phyloP scores from a whole-genome alignment of 2,888 invertebrate species.

The Yponomeuta evonymella region DNA sequence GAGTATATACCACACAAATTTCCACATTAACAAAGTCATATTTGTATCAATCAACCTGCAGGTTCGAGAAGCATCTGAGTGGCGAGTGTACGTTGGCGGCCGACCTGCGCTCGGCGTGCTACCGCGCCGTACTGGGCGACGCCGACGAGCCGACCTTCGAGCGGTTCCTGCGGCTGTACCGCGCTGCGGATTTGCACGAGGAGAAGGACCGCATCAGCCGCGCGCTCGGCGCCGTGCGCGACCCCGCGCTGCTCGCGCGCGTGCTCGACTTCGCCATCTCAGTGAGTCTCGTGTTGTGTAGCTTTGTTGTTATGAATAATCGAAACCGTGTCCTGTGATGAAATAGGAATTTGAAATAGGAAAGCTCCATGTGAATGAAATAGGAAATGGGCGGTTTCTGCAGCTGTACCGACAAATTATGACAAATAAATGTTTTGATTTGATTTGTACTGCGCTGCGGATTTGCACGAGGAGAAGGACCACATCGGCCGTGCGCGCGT shows the following conservation, averaged over 20 bases:
- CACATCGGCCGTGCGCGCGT: slow-evolving; percentile 89
- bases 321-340: too few species aligned
- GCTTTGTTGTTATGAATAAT: too few species aligned
- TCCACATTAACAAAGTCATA: not conserved
- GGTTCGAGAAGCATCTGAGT: slow-evolving; percentile 80
- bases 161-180: slow-evolving; percentile 87
- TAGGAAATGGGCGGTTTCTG: too few species aligned
- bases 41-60: slow-evolving; percentile 25
- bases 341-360: too few species aligned
- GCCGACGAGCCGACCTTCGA: slow-evolving; percentile 84
- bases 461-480: slow-evolving; percentile 95
- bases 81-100: slow-evolving; percentile 81
- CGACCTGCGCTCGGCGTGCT: slow-evolving; percentile 91
- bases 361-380: too few species aligned
- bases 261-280: slow-evolving; percentile 90
- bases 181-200: slow-evolving; percentile 91
- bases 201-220: slow-evolving; percentile 94
- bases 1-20: too few species aligned
- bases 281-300: slow-evolving; percentile 64
- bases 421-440: too few species aligned
- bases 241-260: slow-evolving; percentile 81
- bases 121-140: slow-evolving; percentile 85
- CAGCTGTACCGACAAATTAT: too few species aligned
- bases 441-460: slow-evolving; percentile 84
- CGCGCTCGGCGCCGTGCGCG: slow-evolving; percentile 87